Evolutionary conservation across 2,797 vertebrate genomes (phyloP).

Genomic region (Parauchenoglanis ngamensis): DNA sequence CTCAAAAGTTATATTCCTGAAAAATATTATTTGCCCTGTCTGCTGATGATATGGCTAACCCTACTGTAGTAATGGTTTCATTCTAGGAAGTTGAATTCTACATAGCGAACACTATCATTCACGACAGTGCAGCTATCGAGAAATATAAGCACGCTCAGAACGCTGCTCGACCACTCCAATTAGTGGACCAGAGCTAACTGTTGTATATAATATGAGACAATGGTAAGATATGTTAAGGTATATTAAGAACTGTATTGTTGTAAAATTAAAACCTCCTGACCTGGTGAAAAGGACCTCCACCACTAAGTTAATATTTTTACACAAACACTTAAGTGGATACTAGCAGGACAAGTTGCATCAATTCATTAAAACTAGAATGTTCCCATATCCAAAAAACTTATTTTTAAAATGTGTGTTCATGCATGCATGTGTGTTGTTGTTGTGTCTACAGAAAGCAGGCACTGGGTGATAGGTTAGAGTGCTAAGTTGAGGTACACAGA

Average conservation of each 20-base stretch:
- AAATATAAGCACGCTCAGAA: too few relatives aligned
- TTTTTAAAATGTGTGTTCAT: background rate
- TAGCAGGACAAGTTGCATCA: background rate
- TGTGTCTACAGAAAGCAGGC: background rate
- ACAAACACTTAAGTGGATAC: background rate
- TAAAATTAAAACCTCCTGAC: background rate
- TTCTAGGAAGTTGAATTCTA: too few relatives aligned
- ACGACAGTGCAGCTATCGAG: too few relatives aligned
- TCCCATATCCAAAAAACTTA: background rate
- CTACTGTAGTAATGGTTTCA: too few relatives aligned
- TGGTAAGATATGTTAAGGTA: too few relatives aligned
- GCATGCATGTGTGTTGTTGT: background rate
- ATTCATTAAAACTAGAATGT: background rate
- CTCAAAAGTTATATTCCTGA: too few relatives aligned
- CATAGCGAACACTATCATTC: too few relatives aligned
- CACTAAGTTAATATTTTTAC: background rate
- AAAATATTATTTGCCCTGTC: too few relatives aligned
- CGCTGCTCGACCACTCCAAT: too few relatives aligned
- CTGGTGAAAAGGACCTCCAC: background rate
- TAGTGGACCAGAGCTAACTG: too few relatives aligned
- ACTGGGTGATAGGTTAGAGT: slow-evolving; percentile 61
- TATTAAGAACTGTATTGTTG: background rate
- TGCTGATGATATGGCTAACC: too few relatives aligned
- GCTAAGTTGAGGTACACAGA: background rate
- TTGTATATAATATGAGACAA: too few relatives aligned